These are phyloP conservation scores for Telenomus remus DNA, from an alignment of 1,140 invertebrate species.

Conservation along the genomic window DNA sequence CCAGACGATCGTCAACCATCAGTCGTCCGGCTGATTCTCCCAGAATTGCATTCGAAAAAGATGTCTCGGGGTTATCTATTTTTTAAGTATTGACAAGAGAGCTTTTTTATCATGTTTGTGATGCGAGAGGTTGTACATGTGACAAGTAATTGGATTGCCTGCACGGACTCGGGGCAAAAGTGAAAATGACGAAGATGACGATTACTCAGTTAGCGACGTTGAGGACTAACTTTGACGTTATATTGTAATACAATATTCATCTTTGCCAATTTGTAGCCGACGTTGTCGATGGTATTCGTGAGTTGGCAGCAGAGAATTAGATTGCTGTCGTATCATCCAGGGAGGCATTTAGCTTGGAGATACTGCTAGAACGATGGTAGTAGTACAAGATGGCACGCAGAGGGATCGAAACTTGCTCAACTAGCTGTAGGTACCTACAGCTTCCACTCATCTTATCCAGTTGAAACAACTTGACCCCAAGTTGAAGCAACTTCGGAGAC, in stretches of 20 bases:
- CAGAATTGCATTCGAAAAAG: not conserved
- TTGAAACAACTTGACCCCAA: slow-evolving; percentile 66
- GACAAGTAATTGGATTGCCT: slow-evolving; percentile 3
- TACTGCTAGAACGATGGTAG: slow-evolving; percentile 33
- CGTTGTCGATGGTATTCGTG: slow-evolving; percentile 52
- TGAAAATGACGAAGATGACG: slow-evolving; percentile 10
- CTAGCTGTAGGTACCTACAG: slow-evolving; percentile 67
- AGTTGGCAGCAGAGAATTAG: slow-evolving; percentile 57
- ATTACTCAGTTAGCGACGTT: slow-evolving; percentile 17
- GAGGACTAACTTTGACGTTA: slow-evolving; percentile 36
- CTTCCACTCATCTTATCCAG: slow-evolving; percentile 68
- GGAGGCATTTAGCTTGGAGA: slow-evolving; percentile 58
- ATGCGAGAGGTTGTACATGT: too few species aligned
- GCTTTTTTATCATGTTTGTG: too few species aligned
- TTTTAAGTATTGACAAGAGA: too few species aligned
- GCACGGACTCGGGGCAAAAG: slow-evolving; percentile 6
- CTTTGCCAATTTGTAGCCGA: slow-evolving; percentile 50
- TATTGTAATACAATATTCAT: slow-evolving; percentile 57
- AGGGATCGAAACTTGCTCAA: slow-evolving; percentile 74
- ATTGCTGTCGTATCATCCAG: slow-evolving; percentile 58
- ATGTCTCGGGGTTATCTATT: not conserved
- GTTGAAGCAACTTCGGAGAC: slow-evolving; percentile 67
- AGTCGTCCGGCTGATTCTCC: not conserved
- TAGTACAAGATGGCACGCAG: slow-evolving; percentile 64
- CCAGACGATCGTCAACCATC: slow-evolving; percentile 14